Percentiles rank a stretch among this genome's conserved stretches.
Conservation (phyloP, 2,797 vertebrate genomes). For the Melanogrammus aeglefinus region DNA sequence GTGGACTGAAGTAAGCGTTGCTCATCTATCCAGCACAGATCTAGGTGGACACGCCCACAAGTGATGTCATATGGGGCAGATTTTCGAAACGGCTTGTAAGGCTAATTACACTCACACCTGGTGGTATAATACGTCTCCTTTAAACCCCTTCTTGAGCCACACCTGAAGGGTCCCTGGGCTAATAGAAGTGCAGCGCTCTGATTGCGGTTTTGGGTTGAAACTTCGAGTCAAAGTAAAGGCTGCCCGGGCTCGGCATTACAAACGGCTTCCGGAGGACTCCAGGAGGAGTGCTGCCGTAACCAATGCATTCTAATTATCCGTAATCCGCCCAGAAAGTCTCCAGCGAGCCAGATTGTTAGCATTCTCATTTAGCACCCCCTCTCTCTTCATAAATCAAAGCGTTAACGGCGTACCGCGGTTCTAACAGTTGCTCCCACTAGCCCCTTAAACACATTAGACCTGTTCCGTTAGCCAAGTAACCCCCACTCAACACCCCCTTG, state of each 20-base stretch:
- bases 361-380: constrained; percentile 71
- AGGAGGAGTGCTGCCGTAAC: constrained; percentile 70
- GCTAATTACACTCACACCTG: no score
- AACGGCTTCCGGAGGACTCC: constrained; percentile 65
- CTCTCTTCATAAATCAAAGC: constrained; percentile 74
- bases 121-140: no score
- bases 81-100: no score
- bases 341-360: constrained; percentile 72
- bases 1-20: no score
- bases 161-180: constrained; percentile 47
- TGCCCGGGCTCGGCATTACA: constrained; percentile 55
- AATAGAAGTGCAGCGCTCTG: constrained; percentile 41
- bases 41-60: no score
- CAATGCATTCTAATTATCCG: constrained; percentile 76
- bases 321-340: constrained; percentile 73
- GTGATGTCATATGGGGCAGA: no score
- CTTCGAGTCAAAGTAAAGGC: constrained; percentile 54
- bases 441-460: constrained; percentile 68
- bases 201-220: constrained; percentile 45
- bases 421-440: constrained; percentile 63
- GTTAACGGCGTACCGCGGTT: constrained; percentile 61
- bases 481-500: constrained; percentile 8
- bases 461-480: constrained; percentile 19
- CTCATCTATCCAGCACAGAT: no score
- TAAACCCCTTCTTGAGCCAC: constrained; percentile 15